These are phyloP conservation scores for Nerophis ophidion DNA, from an alignment of 2,113 vertebrate species.

Conservation along the genomic window DNA sequence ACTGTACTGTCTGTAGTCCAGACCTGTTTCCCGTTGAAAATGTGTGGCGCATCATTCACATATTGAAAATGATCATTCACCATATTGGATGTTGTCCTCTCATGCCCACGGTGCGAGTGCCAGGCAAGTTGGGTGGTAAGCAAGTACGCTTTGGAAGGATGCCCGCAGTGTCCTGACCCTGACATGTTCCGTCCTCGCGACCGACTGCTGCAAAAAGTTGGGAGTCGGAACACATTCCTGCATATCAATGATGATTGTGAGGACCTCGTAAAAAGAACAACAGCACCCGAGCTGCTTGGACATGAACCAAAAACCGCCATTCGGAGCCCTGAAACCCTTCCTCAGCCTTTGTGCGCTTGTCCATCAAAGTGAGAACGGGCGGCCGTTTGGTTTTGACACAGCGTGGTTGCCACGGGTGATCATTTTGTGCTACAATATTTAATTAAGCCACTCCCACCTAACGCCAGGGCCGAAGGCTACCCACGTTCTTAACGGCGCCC, in stretches of 20 bases:
- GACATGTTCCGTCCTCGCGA: constrained; percentile 50
- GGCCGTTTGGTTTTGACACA: constrained; percentile 9
- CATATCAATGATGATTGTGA: constrained; percentile 62
- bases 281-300: constrained; percentile 41
- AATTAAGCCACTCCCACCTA: constrained; percentile 19
- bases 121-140: background rate
- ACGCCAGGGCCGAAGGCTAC: background rate
- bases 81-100: no score
- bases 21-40: no score
- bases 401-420: constrained; percentile 36
- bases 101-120: background rate
- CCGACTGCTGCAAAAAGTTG: constrained; percentile 53
- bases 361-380: constrained; percentile 18
- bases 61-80: no score
- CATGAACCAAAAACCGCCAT: constrained; percentile 43
- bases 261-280: constrained; percentile 47
- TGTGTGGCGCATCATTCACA: no score
- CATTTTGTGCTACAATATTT: constrained; percentile 47
- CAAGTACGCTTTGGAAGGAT: constrained; percentile 31
- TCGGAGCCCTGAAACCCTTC: background rate
- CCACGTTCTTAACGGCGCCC: constrained; percentile 53
- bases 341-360: constrained; percentile 4
- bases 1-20: no score
- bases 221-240: constrained; percentile 60
- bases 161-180: constrained; percentile 50